phyloP scores from a whole-genome alignment of 2,888 invertebrate species.

The Drosophila setosimentum region DNA sequence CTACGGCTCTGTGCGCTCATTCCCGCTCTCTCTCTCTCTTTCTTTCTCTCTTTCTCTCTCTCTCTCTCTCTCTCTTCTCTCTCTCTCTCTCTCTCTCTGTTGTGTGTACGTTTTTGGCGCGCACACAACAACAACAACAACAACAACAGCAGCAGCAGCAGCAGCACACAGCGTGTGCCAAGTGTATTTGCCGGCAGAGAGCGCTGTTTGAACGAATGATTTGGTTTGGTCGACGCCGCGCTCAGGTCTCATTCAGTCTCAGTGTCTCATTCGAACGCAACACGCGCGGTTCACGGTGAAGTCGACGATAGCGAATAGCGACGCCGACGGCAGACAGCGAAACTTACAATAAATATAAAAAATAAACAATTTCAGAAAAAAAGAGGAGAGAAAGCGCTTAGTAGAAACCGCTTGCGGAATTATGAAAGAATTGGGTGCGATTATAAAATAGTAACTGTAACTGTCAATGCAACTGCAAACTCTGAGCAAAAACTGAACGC shows the following conservation, averaged over 20 bases:
- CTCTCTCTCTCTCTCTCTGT: conserved; percentile 7
- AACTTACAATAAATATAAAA: conserved; percentile 46
- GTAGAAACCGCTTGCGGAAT: conserved; percentile 44
- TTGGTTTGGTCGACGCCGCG: conserved; percentile 27
- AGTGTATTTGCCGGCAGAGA: conserved; percentile 63
- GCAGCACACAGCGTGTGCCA: conserved; percentile 10
- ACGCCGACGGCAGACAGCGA: conserved; percentile 25
- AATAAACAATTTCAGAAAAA: conserved; percentile 38
- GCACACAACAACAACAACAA: conserved; percentile 49
- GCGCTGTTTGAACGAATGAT: conserved; percentile 27
- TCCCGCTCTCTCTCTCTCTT: conserved; percentile 13
- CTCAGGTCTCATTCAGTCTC: conserved; percentile 35
- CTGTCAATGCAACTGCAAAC: conserved; percentile 20
- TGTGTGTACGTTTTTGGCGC: conserved; percentile 67
- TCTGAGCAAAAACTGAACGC: background rate
- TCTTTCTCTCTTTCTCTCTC: conserved; percentile 26
- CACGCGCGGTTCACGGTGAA: conserved; percentile 62
- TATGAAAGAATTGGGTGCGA: conserved; percentile 69
- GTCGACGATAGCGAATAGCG: conserved; percentile 22
- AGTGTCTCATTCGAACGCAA: conserved; percentile 61
- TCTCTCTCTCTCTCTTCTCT: conserved; percentile 16
- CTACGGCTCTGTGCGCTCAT: conserved; percentile 35
- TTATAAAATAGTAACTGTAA: conserved; percentile 18
- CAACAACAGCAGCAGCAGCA: background rate
- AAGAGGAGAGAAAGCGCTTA: conserved; percentile 20